A percentile compares a stretch with the other conserved stretches of the same genome.
Evolutionary conservation across 2,797 vertebrate genomes (phyloP).

Genomic region (Typhlichthys eigenmanni): DNA sequence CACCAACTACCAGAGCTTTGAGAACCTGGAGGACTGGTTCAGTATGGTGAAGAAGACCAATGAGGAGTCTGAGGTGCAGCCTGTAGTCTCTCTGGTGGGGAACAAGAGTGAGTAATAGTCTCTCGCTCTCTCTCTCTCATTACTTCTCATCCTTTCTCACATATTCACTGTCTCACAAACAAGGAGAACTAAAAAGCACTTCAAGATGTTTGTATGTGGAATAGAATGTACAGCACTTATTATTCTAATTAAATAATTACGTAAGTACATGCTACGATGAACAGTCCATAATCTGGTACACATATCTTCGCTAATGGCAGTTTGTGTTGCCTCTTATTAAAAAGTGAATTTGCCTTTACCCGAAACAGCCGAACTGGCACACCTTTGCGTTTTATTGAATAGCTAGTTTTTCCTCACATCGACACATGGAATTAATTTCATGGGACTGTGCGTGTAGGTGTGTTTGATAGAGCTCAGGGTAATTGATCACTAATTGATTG

Average conservation of each 20-base stretch:
- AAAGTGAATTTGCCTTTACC: neutral
- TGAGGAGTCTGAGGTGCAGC: conserved; percentile 90
- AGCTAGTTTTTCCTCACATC: conserved; percentile 18
- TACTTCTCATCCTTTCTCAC: neutral
- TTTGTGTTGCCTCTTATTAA: neutral
- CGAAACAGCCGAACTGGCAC: too few relatives aligned
- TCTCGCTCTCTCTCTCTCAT: neutral
- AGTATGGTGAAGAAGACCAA: conserved; percentile 91
- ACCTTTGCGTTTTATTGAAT: too few relatives aligned
- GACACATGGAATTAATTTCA: conserved; percentile 34
- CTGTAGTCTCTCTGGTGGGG: conserved; percentile 89
- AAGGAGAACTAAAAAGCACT: neutral
- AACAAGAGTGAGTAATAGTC: conserved; percentile 92
- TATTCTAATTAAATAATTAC: too few relatives aligned
- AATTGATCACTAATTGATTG: conserved; percentile 48
- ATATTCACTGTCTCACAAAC: neutral
- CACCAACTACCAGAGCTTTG: conserved; percentile 97
- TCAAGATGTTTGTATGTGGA: neutral
- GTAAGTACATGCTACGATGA: too few relatives aligned
- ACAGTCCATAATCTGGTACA: too few relatives aligned
- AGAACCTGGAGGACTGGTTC: conserved; percentile 98
- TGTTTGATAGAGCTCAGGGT: conserved; percentile 61
- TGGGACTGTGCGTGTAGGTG: conserved; percentile 46
- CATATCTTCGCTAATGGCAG: too few relatives aligned
- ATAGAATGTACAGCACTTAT: too few relatives aligned